Evolutionary conservation across 1,140 invertebrate genomes (phyloP), one percentile per base, ranked within the genome.

Genomic region (Magallana gigas): DNA sequence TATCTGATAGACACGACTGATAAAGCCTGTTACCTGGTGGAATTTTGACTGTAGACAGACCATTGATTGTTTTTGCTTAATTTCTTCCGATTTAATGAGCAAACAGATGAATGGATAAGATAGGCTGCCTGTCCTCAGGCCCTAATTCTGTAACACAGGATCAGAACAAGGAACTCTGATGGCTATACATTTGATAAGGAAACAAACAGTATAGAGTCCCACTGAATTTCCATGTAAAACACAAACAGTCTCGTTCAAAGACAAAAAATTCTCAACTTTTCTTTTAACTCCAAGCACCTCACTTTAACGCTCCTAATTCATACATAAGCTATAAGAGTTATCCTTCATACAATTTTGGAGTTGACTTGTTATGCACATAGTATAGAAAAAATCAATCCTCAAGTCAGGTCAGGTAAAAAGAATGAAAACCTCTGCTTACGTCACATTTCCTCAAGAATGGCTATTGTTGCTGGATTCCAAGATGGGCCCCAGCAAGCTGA

Each of bases 31-130:
- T 76, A 76, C 68, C 68, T 76, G 23, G 29, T 76, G 68, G 68
- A 76, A 76, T 76, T 76, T 76, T 76, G 68, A 76, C 68, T 76
- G 68, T 29, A 76, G 68, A 76, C 29, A 36, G 68, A 68, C n/a
- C 1, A 9, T 29, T 36, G 68, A 76, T 76, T 76, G 68, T 36
- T 76, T 76, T 8, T 76, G 18, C 68, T 29, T 76, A 76, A 76
- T 76, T 76, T 76, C 68, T 29, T 12, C 68, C 36, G 68, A 76
- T 76, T 76, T 76, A 9, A 76, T 76, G 68, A 36, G 36, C 60
- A 62, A 62, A 62, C 68, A 36, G 68, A 76, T 76, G 68, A 29
- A 29, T 18, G 12, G 68, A 76, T 76, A 76, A 29, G 68, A 29
- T 76, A 76, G 23, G 68, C 9, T 76, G 23, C 14, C 18, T 76